A percentile compares a stretch with the other conserved stretches of the same genome.
phyloP scores from a whole-genome alignment of 2,797 vertebrate species.

The Cetoscarus ocellatus region DNA sequence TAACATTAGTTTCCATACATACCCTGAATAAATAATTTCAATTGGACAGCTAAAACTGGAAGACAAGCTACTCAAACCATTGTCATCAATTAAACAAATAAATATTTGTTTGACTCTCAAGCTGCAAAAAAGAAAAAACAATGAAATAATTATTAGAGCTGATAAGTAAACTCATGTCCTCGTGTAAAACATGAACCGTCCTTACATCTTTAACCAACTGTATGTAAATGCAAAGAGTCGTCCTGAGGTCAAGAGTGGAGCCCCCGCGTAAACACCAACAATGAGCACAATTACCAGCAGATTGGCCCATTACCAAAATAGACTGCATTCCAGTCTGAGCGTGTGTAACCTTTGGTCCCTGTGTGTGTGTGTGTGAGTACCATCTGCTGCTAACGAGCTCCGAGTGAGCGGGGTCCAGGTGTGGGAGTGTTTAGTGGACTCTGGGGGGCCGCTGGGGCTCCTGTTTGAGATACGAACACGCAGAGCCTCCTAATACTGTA shows the following conservation, averaged over 20 bases:
- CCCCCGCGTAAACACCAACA: constrained; percentile 69
- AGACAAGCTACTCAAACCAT: too few relatives aligned
- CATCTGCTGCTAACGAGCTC: constrained; percentile 83
- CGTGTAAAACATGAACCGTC: constrained; percentile 4
- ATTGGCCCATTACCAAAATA: constrained; percentile 73
- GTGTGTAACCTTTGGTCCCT: constrained; percentile 66
- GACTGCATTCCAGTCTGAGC: constrained; percentile 69
- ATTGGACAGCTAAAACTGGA: too few relatives aligned
- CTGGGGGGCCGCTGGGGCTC: constrained; percentile 67
- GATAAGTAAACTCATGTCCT: too few relatives aligned
- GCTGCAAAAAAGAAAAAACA: too few relatives aligned
- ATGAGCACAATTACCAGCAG: constrained; percentile 74
- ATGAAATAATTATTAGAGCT: too few relatives aligned
- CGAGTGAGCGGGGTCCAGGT: constrained; percentile 69
- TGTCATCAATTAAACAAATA: too few relatives aligned
- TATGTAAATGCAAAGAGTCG: constrained; percentile 51
- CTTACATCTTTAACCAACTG: constrained; percentile 10
- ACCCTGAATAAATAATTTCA: too few relatives aligned
- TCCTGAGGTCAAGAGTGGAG: constrained; percentile 61
- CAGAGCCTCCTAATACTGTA: constrained; percentile 41
- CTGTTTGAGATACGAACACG: constrained; percentile 43
- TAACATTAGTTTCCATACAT: too few relatives aligned
- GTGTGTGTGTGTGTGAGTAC: constrained; percentile 23
- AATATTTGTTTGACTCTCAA: too few relatives aligned
- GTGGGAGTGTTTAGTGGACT: constrained; percentile 79